A percentile compares a stretch with the other conserved stretches of the same genome.
Conservation (phyloP, 1,140 invertebrate genomes). For the Metopolophium dirhodum region DNA sequence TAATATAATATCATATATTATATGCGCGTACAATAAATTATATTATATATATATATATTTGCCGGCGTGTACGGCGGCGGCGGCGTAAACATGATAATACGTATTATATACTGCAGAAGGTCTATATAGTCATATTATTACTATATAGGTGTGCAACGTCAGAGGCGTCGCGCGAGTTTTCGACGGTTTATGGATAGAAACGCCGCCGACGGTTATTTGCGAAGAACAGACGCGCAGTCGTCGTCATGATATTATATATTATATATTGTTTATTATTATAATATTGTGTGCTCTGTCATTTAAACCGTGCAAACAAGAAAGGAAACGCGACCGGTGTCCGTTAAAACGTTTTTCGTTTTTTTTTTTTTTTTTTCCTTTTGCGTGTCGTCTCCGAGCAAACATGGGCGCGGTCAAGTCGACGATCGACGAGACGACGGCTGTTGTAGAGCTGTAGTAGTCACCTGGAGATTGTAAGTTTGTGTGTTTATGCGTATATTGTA, state of each 20-base stretch:
- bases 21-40: background rate
- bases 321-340: background rate
- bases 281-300: conserved; percentile 40
- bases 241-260: background rate
- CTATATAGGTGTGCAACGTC: background rate
- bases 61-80: no score
- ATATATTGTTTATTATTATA: background rate
- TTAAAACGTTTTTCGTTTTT: conserved; percentile 47
- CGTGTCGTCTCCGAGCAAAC: background rate
- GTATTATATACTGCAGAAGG: no score
- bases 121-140: background rate
- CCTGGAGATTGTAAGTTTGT: background rate
- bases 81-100: no score
- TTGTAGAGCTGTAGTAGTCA: background rate
- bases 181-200: background rate
- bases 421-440: background rate
- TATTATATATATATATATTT: no score
- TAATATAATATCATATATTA: background rate
- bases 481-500: background rate
- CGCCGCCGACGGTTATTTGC: conserved; percentile 28
- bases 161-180: background rate
- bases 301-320: conserved; percentile 48
- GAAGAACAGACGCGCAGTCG: background rate
- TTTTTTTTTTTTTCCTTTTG: background rate
- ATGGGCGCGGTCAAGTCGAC: conserved; percentile 13